A percentile compares a stretch with the other conserved stretches of the same genome.
These are phyloP conservation scores for Stegastes partitus DNA, from an alignment of 2,113 vertebrate genomes.

Conservation along the genomic window DNA sequence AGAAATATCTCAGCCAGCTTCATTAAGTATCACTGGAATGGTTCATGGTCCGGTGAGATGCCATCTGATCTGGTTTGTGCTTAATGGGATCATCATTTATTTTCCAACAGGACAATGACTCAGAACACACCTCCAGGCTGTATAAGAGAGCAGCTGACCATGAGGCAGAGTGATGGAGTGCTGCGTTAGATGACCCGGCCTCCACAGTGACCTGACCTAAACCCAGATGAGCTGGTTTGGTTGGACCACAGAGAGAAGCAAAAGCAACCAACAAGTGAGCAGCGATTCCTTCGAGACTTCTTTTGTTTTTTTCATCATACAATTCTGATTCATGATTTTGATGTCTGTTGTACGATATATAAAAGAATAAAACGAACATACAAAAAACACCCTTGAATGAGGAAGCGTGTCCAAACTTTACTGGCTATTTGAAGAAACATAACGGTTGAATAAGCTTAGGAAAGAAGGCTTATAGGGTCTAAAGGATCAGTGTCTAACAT, in stretches of 20 bases:
- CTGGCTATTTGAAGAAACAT: neutral
- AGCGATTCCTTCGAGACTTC: neutral
- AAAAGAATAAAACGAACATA: too few species aligned
- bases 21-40: neutral
- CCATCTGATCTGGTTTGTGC: neutral
- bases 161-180: too few species aligned
- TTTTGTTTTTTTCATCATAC: too few species aligned
- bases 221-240: neutral
- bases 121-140: too few species aligned
- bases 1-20: too few species aligned
- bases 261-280: neutral
- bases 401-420: too few species aligned
- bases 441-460: neutral
- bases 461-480: neutral
- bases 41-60: neutral
- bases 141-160: too few species aligned
- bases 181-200: too few species aligned
- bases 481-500: conserved; percentile 8
- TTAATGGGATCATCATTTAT: conserved; percentile 2
- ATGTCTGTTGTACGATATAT: too few species aligned
- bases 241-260: neutral
- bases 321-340: too few species aligned
- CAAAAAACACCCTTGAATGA: too few species aligned
- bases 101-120: neutral
- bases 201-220: too few species aligned